A percentile compares a stretch with the other conserved stretches of the same genome.
These are phyloP conservation scores for Aulostomus chinensis DNA, from an alignment of 2,797 vertebrate genomes.

Conservation along the genomic window DNA sequence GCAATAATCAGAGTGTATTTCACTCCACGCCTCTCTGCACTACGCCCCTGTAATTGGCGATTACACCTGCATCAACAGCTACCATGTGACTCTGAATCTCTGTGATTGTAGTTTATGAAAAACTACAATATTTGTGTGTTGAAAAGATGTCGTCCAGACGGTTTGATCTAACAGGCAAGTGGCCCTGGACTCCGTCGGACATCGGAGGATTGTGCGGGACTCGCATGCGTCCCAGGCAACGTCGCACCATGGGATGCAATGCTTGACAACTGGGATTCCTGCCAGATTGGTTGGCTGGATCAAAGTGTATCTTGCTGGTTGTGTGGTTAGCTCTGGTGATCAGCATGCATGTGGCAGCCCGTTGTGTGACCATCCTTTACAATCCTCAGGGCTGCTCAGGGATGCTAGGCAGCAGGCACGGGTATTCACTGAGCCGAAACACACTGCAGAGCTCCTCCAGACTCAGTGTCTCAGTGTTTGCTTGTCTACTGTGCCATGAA, in stretches of 20 bases:
- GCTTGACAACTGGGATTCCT: slow-evolving; percentile 33
- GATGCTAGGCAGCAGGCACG: slow-evolving; percentile 64
- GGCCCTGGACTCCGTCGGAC: slow-evolving; percentile 28
- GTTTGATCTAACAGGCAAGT: slow-evolving; percentile 21
- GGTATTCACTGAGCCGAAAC: slow-evolving; percentile 46
- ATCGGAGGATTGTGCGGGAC: slow-evolving; percentile 38
- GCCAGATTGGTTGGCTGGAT: slow-evolving; percentile 42
- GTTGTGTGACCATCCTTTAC: slow-evolving; percentile 41
- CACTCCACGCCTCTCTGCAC: slow-evolving; percentile 43
- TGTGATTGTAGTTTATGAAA: too few relatives aligned
- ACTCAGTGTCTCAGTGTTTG: slow-evolving; percentile 65
- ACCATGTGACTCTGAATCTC: slow-evolving; percentile 8
- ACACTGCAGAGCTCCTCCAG: slow-evolving; percentile 42
- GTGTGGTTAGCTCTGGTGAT: slow-evolving; percentile 46
- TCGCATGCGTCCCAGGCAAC: slow-evolving; percentile 37
- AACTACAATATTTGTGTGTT: too few relatives aligned
- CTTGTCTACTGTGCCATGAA: slow-evolving; percentile 66
- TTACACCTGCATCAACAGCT: slow-evolving; percentile 57
- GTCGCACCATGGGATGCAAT: slow-evolving; percentile 18
- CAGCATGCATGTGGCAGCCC: slow-evolving; percentile 62
- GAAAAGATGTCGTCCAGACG: too few relatives aligned
- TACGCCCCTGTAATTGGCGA: slow-evolving; percentile 60
- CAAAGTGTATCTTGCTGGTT: slow-evolving; percentile 37
- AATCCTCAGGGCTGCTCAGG: slow-evolving; percentile 61
- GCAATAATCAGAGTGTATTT: slow-evolving; percentile 66